Conservation (phyloP, 2,888 invertebrate genomes). For the Nesidiocoris tenuis region DNA sequence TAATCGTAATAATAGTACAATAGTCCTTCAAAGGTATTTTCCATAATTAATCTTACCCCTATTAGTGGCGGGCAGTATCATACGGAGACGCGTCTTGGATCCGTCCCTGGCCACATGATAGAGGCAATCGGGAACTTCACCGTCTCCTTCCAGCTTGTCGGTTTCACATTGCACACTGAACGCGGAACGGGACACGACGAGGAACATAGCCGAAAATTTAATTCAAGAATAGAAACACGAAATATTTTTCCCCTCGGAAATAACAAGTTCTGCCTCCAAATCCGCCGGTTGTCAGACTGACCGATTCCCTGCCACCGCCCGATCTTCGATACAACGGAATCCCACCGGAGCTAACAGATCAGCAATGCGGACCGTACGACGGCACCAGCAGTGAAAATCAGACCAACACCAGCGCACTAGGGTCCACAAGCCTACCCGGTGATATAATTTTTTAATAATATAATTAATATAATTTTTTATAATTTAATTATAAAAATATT, state of each 20-base stretch:
- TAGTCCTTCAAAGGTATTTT: too few relatives aligned
- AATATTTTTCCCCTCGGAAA: background rate
- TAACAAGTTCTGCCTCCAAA: background rate
- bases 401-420: too few relatives aligned
- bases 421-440: too few relatives aligned
- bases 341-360: background rate
- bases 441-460: too few relatives aligned
- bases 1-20: too few relatives aligned
- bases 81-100: slow-evolving; percentile 33
- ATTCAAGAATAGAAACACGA: background rate
- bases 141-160: slow-evolving; percentile 43
- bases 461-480: too few relatives aligned
- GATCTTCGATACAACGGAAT: background rate
- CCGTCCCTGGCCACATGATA: slow-evolving; percentile 42
- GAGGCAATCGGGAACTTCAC: slow-evolving; percentile 43
- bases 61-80: slow-evolving; percentile 30
- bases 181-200: background rate
- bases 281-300: background rate
- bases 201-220: background rate
- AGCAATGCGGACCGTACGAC: background rate
- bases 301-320: background rate
- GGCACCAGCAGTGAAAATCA: background rate
- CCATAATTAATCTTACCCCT: slow-evolving; percentile 32
- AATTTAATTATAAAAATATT: too few relatives aligned
- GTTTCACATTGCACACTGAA: slow-evolving; percentile 31